Percentiles rank a stretch among this genome's conserved stretches.
Conservation (phyloP, 2,888 invertebrate species). For the Eupithecia abbreviata region DNA sequence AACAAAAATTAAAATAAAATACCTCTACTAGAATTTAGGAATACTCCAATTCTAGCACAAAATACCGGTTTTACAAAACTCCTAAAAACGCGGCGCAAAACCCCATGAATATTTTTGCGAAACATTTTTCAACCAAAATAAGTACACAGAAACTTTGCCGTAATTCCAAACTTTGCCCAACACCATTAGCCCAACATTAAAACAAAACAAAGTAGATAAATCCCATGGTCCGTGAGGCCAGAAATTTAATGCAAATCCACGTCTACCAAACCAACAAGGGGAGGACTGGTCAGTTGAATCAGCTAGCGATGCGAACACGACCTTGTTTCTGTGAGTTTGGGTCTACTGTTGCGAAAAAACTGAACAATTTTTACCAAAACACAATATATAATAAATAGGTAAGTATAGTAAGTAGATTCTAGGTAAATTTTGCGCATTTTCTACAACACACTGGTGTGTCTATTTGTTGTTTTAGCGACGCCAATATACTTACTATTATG, state of each 20-base stretch:
- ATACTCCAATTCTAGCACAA: too few species aligned
- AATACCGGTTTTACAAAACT: neutral
- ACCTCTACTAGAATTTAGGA: too few species aligned
- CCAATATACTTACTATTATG: too few species aligned
- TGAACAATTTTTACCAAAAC: neutral
- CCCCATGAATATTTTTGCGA: neutral
- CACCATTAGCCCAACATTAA: slow-evolving; percentile 18
- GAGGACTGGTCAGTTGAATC: neutral
- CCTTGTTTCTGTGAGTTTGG: neutral
- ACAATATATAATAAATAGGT: too few species aligned
- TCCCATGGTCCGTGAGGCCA: slow-evolving; percentile 16
- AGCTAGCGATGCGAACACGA: neutral
- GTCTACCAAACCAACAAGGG: neutral
- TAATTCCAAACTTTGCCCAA: slow-evolving; percentile 12
- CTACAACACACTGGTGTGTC: neutral
- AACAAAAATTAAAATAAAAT: too few species aligned
- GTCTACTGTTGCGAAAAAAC: neutral
- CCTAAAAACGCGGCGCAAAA: neutral
- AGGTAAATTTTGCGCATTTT: neutral
- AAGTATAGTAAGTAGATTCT: too few species aligned
- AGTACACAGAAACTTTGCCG: neutral
- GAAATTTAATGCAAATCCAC: slow-evolving; percentile 24
- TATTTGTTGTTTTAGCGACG: neutral
- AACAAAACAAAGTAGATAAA: slow-evolving; percentile 24
- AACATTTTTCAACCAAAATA: neutral